Evolutionary conservation across 2,888 invertebrate species (phyloP).

Genomic region (Zhengitettix transpicula): DNA sequence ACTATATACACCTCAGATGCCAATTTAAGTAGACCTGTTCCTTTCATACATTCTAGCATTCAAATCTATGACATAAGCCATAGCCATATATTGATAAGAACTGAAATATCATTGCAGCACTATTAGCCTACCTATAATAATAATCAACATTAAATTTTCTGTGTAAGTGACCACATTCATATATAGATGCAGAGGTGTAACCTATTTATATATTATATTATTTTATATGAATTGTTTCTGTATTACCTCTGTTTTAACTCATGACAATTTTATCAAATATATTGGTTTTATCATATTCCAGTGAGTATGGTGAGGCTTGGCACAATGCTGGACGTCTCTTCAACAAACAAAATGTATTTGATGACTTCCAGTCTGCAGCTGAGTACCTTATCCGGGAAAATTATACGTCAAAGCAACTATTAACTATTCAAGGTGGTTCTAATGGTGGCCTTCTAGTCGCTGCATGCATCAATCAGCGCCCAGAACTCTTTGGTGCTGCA

Average conservation of each 20-base stretch:
- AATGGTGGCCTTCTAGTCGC: conserved; percentile 95
- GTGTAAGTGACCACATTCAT: background rate
- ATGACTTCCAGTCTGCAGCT: conserved; percentile 88
- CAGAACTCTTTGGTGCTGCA: conserved; percentile 84
- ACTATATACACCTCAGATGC: too few relatives aligned
- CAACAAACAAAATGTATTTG: conserved; percentile 94
- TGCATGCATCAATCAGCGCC: conserved; percentile 87
- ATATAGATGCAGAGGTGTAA: background rate
- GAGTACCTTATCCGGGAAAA: conserved; percentile 65
- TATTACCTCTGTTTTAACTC: background rate
- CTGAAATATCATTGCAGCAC: too few relatives aligned
- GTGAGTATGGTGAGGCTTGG: conserved; percentile 96
- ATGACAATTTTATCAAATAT: background rate
- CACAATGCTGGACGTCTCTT: conserved; percentile 79
- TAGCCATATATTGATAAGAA: too few relatives aligned
- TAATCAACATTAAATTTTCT: background rate
- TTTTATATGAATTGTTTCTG: background rate
- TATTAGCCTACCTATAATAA: too few relatives aligned
- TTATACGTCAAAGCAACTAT: conserved; percentile 57
- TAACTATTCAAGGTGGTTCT: conserved; percentile 87
- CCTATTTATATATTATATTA: background rate
- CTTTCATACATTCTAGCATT: too few relatives aligned
- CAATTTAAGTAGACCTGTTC: too few relatives aligned
- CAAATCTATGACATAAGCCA: too few relatives aligned
- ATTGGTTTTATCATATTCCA: conserved; percentile 19